Evolutionary conservation across 2,888 invertebrate species (phyloP), one percentile per base, ranked within the genome.

Genomic region (Alloscopus bannaensis): DNA sequence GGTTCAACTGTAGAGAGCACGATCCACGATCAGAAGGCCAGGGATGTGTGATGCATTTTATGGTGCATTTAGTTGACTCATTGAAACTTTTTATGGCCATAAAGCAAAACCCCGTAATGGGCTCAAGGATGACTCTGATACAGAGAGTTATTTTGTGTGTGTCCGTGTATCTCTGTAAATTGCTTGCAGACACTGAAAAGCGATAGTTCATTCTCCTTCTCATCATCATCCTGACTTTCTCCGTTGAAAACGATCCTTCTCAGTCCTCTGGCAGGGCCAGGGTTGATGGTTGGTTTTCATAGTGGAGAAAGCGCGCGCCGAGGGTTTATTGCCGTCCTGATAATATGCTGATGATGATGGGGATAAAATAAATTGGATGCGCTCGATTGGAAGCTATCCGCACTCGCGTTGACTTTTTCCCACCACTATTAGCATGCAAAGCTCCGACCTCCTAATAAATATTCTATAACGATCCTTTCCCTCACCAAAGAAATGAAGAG

Each of bases 341-440:
- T 78, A 71, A 78, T 78, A 78, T 78, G 78, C 42, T 78, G 71
- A 78, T 71, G 71, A 78, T 71, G 78, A 78, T 71, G 52, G 64
- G 78, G 59, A 71, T 71, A 71, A 78, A 78, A 78, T 78, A 78
- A 78, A 78, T 78, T 71, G 65, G 78, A 78, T 78, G 65, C 59
- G 59, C 72, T 79, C 72, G 66, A 71, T 79, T 72, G 60, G 72
- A 72, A 47, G 42, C 70, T 57, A 65, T 72, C 68, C 70, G n/a
- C n/a, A n/a, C n/a, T n/a, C n/a, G n/a, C n/a, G 52, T 66, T 66
- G 59, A 75, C 66, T 78, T 65, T 66, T 59, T 62, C 52, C 52
- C 28, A 24, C 3, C 42, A 66, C 60, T 57, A 72, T 79, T 79
- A 79, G 79, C 71, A 79, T 79, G 79, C 71, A 66, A 66, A 59